Conservation (phyloP, 53 echinoderm and acorn worm species). For the Apostichopus leukothele region DNA sequence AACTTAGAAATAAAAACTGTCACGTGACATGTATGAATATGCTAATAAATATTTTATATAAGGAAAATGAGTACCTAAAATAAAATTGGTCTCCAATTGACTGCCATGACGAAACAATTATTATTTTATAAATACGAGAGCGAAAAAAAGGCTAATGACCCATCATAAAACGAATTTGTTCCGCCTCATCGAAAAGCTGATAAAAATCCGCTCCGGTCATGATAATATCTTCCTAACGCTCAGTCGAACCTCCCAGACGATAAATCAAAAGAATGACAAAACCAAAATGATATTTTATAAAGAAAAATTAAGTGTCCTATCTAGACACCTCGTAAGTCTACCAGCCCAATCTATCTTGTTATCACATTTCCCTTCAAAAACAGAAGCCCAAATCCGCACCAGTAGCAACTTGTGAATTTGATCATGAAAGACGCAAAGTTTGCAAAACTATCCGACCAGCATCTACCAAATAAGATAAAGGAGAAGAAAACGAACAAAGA, state of each 20-base stretch:
- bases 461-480: background rate
- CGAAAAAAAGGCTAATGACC: background rate
- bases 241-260: background rate
- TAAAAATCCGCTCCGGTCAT: background rate
- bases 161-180: background rate
- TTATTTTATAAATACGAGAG: too few species aligned
- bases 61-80: too few species aligned
- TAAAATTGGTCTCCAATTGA: too few species aligned
- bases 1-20: too few species aligned
- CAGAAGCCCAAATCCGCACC: background rate
- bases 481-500: constrained; percentile 1
- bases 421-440: constrained; percentile 36
- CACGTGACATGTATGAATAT: too few species aligned
- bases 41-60: too few species aligned
- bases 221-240: background rate
- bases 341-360: background rate
- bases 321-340: too few species aligned
- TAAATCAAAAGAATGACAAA: background rate
- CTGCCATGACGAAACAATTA: too few species aligned
- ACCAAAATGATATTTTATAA: too few species aligned
- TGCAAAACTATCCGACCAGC: constrained; percentile 1
- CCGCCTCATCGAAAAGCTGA: background rate
- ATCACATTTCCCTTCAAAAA: background rate
- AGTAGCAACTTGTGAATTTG: background rate
- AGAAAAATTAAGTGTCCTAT: too few species aligned